Evolutionary conservation across 2,113 vertebrate genomes (phyloP).

Genomic region (Heterocephalus glaber): DNA sequence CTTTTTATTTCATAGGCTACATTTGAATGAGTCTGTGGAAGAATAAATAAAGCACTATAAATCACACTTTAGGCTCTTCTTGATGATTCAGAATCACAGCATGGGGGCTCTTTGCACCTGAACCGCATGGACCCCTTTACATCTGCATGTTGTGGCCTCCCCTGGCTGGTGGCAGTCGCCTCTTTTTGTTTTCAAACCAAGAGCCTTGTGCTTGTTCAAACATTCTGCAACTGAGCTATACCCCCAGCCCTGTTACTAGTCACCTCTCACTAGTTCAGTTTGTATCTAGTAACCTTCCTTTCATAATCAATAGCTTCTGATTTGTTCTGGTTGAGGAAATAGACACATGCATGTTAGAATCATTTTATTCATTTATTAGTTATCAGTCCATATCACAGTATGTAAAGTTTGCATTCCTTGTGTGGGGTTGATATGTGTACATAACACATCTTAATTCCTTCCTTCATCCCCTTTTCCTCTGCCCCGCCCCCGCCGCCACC

Average conservation of each 20-base stretch:
- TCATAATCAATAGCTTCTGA: background rate
- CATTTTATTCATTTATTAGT: background rate
- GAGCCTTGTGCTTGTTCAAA: background rate
- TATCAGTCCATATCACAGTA: background rate
- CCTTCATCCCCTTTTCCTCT: background rate
- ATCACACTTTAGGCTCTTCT: background rate
- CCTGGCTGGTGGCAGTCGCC: background rate
- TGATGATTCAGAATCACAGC: background rate
- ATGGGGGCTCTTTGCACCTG: background rate
- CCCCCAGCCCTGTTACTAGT: background rate
- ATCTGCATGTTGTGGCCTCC: background rate
- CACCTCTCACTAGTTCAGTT: background rate
- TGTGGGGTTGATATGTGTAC: background rate
- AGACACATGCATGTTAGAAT: background rate
- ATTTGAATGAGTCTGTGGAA: background rate
- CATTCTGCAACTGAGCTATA: background rate
- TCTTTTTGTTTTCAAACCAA: background rate
- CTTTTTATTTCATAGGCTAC: background rate
- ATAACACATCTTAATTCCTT: background rate
- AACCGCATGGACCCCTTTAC: background rate
- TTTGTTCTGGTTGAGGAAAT: conserved; percentile 26
- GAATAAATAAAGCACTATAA: background rate
- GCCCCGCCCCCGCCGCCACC: background rate
- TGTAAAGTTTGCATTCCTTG: background rate
- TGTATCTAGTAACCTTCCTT: background rate